Conservation (phyloP, 53 echinoderm and acorn worm species). For the Glandiceps talaboti region DNA sequence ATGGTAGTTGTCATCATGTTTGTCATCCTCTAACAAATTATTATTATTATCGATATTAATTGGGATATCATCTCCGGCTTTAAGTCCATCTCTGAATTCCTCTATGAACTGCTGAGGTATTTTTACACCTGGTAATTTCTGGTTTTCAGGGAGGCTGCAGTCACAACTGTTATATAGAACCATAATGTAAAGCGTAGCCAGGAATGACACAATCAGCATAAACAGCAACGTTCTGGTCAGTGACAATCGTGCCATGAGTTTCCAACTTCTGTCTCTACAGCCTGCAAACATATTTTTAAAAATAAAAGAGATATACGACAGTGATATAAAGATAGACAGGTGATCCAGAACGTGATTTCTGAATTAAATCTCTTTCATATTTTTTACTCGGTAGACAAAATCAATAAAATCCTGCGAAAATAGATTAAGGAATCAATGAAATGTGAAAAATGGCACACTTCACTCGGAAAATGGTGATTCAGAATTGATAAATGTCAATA, state of each 20-base stretch:
- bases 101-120: too few relatives aligned
- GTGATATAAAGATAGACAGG: too few relatives aligned
- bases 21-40: neutral
- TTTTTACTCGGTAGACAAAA: too few relatives aligned
- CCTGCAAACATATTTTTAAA: too few relatives aligned
- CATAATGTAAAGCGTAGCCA: conserved; percentile 1
- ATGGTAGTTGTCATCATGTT: neutral
- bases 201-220: neutral
- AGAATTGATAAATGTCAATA: too few relatives aligned
- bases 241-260: neutral
- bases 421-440: too few relatives aligned
- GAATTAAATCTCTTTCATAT: too few relatives aligned
- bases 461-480: too few relatives aligned
- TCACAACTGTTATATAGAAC: neutral
- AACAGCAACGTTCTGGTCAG: neutral
- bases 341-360: too few relatives aligned
- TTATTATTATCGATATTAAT: neutral
- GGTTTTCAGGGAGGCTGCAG: neutral
- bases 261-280: neutral
- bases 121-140: neutral
- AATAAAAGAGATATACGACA: too few relatives aligned
- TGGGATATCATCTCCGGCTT: neutral
- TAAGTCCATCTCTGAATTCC: neutral
- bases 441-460: too few relatives aligned
- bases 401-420: too few relatives aligned